phyloP scores from a whole-genome alignment of 2,888 invertebrate species.

The Orchesellides sinensis region DNA sequence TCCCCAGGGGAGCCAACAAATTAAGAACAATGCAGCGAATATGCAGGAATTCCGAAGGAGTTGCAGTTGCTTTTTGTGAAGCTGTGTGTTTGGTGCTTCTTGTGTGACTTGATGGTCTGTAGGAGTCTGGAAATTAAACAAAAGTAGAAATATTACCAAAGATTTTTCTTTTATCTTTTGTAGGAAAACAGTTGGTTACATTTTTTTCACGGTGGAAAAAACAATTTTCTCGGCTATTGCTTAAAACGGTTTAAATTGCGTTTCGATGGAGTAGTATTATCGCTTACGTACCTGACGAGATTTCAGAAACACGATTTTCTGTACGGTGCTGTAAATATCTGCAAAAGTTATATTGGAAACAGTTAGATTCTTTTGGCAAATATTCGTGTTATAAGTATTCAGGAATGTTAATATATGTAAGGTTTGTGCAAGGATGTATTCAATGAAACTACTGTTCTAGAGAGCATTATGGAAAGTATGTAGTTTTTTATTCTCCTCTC shows the following conservation, averaged over 20 bases:
- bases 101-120: background rate
- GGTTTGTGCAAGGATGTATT: too few species aligned
- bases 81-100: slow-evolving; percentile 31
- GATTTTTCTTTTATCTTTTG: background rate
- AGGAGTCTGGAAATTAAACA: background rate
- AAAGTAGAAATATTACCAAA: too few species aligned
- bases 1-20: slow-evolving; percentile 67
- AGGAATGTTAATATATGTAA: too few species aligned
- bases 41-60: slow-evolving; percentile 61
- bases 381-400: too few species aligned
- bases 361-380: too few species aligned
- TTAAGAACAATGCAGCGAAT: slow-evolving; percentile 55
- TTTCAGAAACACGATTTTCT: slow-evolving; percentile 54
- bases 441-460: too few species aligned
- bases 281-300: slow-evolving; percentile 41
- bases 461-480: too few species aligned
- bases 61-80: slow-evolving; percentile 50
- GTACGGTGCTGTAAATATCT: slow-evolving; percentile 56
- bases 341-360: too few species aligned
- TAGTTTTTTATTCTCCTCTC: too few species aligned
- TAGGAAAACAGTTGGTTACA: background rate
- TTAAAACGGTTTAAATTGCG: too few species aligned
- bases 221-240: background rate
- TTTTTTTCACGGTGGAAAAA: background rate
- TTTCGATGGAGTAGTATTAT: too few species aligned